These are phyloP conservation scores for Elephantulus edwardii DNA, from an alignment of 2,113 vertebrate genomes.

Conservation along the genomic window DNA sequence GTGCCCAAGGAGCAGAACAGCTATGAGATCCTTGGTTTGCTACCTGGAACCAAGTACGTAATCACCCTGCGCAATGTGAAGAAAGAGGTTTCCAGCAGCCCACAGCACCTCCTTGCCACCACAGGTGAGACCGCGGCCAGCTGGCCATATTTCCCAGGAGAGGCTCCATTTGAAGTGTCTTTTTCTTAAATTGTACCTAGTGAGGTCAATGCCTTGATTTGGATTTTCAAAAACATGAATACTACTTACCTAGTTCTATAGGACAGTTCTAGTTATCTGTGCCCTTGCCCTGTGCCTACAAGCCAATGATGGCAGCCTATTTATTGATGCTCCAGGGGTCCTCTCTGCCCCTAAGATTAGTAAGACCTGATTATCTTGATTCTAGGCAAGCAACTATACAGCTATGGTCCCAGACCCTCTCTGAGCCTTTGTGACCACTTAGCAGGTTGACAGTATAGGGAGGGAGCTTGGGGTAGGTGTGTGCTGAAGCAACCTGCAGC, in stretches of 20 bases:
- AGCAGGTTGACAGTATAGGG: not conserved
- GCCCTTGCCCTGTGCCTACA: not conserved
- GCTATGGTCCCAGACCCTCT: not conserved
- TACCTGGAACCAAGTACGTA: constrained; percentile 86
- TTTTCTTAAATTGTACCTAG: not conserved
- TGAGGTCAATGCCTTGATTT: not conserved
- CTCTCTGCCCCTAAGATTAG: not conserved
- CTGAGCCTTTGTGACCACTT: not conserved
- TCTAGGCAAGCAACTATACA: not conserved
- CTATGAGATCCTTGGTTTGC: constrained; percentile 85
- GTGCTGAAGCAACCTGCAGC: not conserved
- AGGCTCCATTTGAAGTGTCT: not conserved
- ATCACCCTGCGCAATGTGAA: constrained; percentile 86
- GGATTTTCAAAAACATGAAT: not conserved
- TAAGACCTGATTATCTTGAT: not conserved
- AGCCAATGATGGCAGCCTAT: not conserved
- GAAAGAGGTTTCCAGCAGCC: constrained; percentile 85
- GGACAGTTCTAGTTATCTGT: not conserved
- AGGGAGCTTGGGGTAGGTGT: not conserved
- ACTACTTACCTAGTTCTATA: not conserved
- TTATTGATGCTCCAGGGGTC: not conserved
- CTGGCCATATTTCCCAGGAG: not conserved
- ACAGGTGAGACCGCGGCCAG: constrained; percentile 81
- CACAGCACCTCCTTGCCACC: constrained; percentile 85
- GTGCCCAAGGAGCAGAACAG: constrained; percentile 86